A percentile compares a stretch with the other conserved stretches of the same genome.
These are phyloP conservation scores for Raja brachyura DNA, from an alignment of 2,113 vertebrate species.

Conservation along the genomic window DNA sequence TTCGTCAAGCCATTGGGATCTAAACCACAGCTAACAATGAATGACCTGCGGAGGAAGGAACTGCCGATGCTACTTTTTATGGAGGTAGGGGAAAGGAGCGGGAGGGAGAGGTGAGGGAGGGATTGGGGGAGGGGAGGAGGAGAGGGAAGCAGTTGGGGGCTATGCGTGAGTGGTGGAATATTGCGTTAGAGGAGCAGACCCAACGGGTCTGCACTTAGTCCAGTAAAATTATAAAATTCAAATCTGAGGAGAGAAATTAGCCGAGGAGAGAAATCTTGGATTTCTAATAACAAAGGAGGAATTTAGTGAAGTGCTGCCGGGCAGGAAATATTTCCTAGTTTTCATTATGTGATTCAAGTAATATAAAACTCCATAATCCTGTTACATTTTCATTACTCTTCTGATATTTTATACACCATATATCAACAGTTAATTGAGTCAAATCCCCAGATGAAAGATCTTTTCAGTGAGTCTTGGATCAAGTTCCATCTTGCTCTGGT, in stretches of 20 bases:
- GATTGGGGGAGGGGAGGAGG: no score
- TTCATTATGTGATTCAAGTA: slow-evolving; percentile 2
- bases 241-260: background rate
- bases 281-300: slow-evolving; percentile 18
- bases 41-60: no score
- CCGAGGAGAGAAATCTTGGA: background rate
- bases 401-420: background rate
- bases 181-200: no score
- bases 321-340: slow-evolving; percentile 21
- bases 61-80: no score
- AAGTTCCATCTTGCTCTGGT: slow-evolving; percentile 25
- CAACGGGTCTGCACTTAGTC: no score
- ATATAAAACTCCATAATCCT: slow-evolving; percentile 25
- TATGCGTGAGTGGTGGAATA: no score
- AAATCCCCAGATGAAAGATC: slow-evolving; percentile 10
- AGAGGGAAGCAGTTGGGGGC: no score
- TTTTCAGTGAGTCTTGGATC: slow-evolving; percentile 25
- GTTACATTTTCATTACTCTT: background rate
- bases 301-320: background rate
- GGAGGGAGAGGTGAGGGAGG: no score
- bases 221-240: background rate
- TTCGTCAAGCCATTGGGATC: no score
- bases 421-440: background rate
- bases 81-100: no score
- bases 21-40: no score